These are phyloP conservation scores for Perdita meconis DNA, from an alignment of 2,888 invertebrate species.

Conservation along the genomic window DNA sequence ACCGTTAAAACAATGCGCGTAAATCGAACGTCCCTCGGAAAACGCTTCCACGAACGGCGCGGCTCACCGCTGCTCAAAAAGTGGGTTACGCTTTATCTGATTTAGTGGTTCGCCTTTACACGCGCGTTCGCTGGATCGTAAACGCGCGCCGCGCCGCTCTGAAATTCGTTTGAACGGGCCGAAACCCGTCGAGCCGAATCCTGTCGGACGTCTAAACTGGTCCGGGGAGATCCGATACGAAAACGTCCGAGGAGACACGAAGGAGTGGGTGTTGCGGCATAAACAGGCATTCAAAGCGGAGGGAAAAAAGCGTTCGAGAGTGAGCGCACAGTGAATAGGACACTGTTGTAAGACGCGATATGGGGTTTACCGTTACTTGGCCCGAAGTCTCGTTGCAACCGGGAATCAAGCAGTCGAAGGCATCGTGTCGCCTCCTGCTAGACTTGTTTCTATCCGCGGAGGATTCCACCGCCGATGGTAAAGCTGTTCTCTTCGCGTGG, in stretches of 20 bases:
- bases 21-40: constrained; percentile 35
- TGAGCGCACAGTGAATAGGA: constrained; percentile 61
- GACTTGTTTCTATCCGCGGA: constrained; percentile 42
- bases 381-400: constrained; percentile 68
- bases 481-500: constrained; percentile 14
- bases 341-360: constrained; percentile 55
- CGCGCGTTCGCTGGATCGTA: constrained; percentile 3
- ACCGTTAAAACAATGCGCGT: constrained; percentile 57
- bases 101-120: constrained; percentile 23
- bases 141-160: not conserved
- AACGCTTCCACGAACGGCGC: constrained; percentile 42
- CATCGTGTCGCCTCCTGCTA: constrained; percentile 22
- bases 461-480: constrained; percentile 17
- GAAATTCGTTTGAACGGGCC: not conserved
- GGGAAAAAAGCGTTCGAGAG: constrained; percentile 57
- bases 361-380: constrained; percentile 79
- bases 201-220: not conserved
- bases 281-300: constrained; percentile 20
- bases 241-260: not conserved
- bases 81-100: constrained; percentile 57
- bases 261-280: not conserved
- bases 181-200: constrained; percentile 1
- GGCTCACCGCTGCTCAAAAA: constrained; percentile 28
- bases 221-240: not conserved
- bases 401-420: constrained; percentile 51